Evolutionary conservation across 2,888 invertebrate species (phyloP).

Genomic region (Thymelicus sylvestris): DNA sequence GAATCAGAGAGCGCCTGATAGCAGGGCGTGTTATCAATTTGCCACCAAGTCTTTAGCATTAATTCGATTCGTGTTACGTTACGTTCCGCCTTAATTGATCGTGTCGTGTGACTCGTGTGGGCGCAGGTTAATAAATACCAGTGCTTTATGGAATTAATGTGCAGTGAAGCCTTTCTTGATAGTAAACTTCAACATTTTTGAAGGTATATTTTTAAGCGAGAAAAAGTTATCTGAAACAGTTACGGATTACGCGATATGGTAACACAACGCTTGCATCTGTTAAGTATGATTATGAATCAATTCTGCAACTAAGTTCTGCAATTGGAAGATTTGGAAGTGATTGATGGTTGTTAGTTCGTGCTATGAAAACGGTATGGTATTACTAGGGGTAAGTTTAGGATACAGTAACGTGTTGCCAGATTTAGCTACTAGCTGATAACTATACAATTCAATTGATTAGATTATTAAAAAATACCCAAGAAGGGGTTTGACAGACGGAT

Average conservation of each 20-base stretch:
- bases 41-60: constrained; percentile 55
- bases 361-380: too few species aligned
- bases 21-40: constrained; percentile 61
- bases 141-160: constrained; percentile 29
- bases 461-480: too few species aligned
- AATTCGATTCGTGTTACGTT: constrained; percentile 57
- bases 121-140: constrained; percentile 33
- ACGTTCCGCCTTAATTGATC: constrained; percentile 54
- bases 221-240: not conserved
- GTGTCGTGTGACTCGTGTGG: constrained; percentile 39
- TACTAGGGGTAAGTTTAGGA: too few species aligned
- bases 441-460: too few species aligned
- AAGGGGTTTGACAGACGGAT: too few species aligned
- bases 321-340: too few species aligned
- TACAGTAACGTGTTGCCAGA: too few species aligned
- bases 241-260: not conserved
- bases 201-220: not conserved
- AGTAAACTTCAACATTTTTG: not conserved
- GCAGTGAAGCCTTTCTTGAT: constrained; percentile 19
- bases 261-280: too few species aligned
- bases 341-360: too few species aligned
- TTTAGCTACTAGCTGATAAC: too few species aligned
- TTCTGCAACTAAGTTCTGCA: too few species aligned
- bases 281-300: too few species aligned
- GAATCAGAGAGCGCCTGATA: constrained; percentile 49